Evolutionary conservation across 2,888 invertebrate species (phyloP), one percentile per base, ranked within the genome.

Genomic region (Anaspis maculata): DNA sequence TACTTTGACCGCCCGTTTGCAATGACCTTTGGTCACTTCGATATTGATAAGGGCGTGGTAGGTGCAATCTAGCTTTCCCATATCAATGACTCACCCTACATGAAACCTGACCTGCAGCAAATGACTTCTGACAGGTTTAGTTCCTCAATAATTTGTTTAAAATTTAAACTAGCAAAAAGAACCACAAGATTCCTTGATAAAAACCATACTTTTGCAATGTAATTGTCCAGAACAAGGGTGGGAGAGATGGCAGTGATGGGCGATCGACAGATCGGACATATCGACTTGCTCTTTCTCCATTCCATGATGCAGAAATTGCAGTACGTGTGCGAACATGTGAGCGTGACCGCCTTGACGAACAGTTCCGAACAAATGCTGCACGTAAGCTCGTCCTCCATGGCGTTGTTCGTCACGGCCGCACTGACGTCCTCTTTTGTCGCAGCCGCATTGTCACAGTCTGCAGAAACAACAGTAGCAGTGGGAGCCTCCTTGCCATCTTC

Each of bases 351-450:
- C 56, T 72, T 68, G 1, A 85, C 70, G 56, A 83, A 83, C 5
- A 85, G 64, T 58, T 86, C 85, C 13, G 77, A 76, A 52, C 86
- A 86, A 32, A 87, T 77, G 41, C 77, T 76, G 57, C 85, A 86
- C 47, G 79, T 79, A 14, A 86, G 64, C 54, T 86, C 84, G 46
- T 71, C 71, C 50, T 84, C 77, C 70, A 81, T 49, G 13, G 54
- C 25, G 1, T 32, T 28, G n/a, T 2, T 11, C 3, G 12, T 19
- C 10, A 13, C 19, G 10, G 13, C 10, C 3, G 24, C 12, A 5
- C 11, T 5, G 16, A 25, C 15, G 15, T 16, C 6, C 10, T 3
- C n/a, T 9, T 15, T 26, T 13, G 5, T 21, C 12, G 16, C 26
- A 3, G 15, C 9, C 9, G 23, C 9, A n/a, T 10, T 12, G 16